These are phyloP conservation scores for Bettongia penicillata DNA, from an alignment of 2,113 vertebrate species.

Conservation along the genomic window DNA sequence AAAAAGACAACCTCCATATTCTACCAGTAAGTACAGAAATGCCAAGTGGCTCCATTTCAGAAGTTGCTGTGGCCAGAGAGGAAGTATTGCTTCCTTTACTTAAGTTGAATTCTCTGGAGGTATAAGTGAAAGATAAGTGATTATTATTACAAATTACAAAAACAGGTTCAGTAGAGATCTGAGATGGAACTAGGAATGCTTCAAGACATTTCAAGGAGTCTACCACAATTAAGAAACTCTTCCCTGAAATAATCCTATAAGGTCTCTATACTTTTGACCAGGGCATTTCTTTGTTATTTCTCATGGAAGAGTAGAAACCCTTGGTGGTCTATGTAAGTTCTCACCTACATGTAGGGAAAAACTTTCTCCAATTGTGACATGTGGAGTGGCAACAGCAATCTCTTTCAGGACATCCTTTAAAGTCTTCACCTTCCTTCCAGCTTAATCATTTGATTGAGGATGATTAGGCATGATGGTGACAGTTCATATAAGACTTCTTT, in stretches of 20 bases:
- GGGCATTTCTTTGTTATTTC: slow-evolving; percentile 33
- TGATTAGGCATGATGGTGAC: slow-evolving; percentile 67
- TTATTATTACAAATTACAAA: slow-evolving; percentile 62
- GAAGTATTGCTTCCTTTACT: not conserved
- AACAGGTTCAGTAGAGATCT: slow-evolving; percentile 63
- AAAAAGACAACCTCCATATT: slow-evolving; percentile 1
- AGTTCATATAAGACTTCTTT: slow-evolving; percentile 74
- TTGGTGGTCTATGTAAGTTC: slow-evolving; percentile 1
- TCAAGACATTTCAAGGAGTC: slow-evolving; percentile 55
- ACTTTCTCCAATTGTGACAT: slow-evolving; percentile 34
- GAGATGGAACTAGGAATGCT: slow-evolving; percentile 31
- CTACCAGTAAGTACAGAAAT: not conserved
- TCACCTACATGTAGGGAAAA: slow-evolving; percentile 40
- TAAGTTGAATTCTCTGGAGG: not conserved
- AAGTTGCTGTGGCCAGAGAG: not conserved
- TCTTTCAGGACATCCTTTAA: slow-evolving; percentile 59
- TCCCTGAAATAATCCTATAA: not conserved
- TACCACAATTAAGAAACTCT: not conserved
- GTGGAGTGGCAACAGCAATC: slow-evolving; percentile 28
- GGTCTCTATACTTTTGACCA: slow-evolving; percentile 43
- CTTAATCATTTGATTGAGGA: slow-evolving; percentile 68
- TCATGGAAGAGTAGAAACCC: not conserved
- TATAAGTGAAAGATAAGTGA: not conserved
- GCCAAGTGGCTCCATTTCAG: not conserved
- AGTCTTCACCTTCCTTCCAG: slow-evolving; percentile 55